Conservation (phyloP, 2,888 invertebrate species). For the Conops quadrifasciatus region DNA sequence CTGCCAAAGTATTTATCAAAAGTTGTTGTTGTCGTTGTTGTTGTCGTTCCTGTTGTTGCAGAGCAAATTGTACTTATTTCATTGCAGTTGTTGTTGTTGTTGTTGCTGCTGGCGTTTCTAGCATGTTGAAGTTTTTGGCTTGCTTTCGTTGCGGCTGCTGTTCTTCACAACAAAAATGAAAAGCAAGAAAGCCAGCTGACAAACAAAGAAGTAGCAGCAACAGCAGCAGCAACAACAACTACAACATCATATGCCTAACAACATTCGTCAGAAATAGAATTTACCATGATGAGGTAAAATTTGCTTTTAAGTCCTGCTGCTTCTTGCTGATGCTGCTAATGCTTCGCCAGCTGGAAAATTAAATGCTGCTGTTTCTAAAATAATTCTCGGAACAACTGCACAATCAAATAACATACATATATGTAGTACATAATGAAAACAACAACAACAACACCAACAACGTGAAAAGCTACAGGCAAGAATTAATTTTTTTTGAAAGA, state of each 20-base stretch:
- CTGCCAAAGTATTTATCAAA: constrained; percentile 15
- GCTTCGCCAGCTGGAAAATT: constrained; percentile 12
- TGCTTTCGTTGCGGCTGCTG: neutral
- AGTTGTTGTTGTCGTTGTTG: neutral
- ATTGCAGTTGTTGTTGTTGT: neutral
- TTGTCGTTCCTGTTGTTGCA: neutral
- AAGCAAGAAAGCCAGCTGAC: neutral
- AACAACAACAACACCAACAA: constrained; percentile 5
- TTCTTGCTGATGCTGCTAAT: neutral
- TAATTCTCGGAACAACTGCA: neutral
- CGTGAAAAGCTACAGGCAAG: neutral
- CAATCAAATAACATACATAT: too few species aligned
- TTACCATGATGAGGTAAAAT: neutral
- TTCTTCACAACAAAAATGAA: neutral
- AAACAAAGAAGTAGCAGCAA: neutral
- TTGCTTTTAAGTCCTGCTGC: neutral
- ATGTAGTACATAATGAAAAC: neutral
- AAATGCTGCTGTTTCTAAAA: constrained; percentile 6
- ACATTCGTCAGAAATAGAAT: neutral
- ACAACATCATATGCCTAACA: neutral
- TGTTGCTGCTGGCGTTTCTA: neutral
- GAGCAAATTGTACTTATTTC: neutral
- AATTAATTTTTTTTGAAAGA: neutral
- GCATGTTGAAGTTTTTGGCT: neutral
- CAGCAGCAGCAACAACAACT: neutral